These are phyloP conservation scores for Polymixis lichenea DNA, from an alignment of 2,888 invertebrate species.

Conservation along the genomic window DNA sequence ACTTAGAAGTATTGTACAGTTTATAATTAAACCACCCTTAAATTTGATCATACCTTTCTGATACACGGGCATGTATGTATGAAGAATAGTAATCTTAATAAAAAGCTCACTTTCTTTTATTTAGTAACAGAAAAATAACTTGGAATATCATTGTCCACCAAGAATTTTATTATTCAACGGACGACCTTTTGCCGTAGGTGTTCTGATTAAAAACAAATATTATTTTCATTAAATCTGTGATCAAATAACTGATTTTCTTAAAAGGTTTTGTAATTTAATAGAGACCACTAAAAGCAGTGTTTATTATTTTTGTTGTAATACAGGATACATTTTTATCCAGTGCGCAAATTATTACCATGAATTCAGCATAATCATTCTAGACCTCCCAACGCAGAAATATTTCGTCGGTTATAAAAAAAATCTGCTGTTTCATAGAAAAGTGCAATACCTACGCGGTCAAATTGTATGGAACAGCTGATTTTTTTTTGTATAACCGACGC, in stretches of 20 bases:
- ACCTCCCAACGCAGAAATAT: too few species aligned
- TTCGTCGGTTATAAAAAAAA: too few species aligned
- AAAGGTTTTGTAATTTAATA: conserved; percentile 4
- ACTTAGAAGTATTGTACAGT: neutral
- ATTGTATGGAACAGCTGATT: too few species aligned
- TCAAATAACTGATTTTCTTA: conserved; percentile 16
- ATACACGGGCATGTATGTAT: too few species aligned
- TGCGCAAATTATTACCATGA: too few species aligned
- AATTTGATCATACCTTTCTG: neutral
- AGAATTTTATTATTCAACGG: conserved; percentile 20
- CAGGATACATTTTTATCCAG: too few species aligned
- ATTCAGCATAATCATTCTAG: too few species aligned
- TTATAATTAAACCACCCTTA: neutral
- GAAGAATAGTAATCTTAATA: too few species aligned
- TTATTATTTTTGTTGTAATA: conserved; percentile 1
- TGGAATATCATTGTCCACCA: neutral
- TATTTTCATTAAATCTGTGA: conserved; percentile 36
- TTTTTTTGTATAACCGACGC: too few species aligned
- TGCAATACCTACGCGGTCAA: too few species aligned
- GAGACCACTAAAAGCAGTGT: neutral
- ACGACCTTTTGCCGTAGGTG: neutral
- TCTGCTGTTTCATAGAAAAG: too few species aligned
- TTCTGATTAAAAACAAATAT: conserved; percentile 33
- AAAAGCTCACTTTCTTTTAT: neutral
- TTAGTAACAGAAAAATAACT: conserved; percentile 6